Conservation (phyloP, 2,888 invertebrate genomes). For the Lasioglossum malachurum region DNA sequence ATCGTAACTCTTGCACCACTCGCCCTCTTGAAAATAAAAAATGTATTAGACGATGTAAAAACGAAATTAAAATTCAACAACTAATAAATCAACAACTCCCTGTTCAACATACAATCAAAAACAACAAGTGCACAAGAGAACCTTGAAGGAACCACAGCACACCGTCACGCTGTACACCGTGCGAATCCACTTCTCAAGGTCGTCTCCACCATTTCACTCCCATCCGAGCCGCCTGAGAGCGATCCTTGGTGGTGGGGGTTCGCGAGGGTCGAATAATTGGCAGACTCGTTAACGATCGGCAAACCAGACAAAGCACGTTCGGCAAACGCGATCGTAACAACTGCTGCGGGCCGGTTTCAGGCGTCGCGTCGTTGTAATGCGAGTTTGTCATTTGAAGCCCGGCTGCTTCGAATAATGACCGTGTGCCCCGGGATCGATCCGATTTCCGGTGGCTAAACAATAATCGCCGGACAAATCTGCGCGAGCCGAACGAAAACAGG, state of each 20-base stretch:
- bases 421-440: background rate
- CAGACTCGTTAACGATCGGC: slow-evolving; percentile 7
- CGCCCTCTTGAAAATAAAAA: background rate
- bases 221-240: background rate
- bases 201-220: background rate
- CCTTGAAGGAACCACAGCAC: background rate
- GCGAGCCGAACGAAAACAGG: background rate
- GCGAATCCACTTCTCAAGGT: background rate
- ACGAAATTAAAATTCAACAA: background rate
- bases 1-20: background rate
- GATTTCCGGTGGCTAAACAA: slow-evolving; percentile 1
- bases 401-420: slow-evolving; percentile 12
- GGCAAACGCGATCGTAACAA: background rate
- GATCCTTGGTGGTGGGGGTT: background rate
- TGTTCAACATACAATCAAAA: background rate
- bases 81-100: background rate
- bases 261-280: slow-evolving; percentile 5
- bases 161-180: background rate
- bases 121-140: background rate
- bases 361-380: background rate
- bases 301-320: slow-evolving; percentile 9
- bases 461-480: background rate
- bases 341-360: background rate
- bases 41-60: background rate
- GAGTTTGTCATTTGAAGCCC: background rate